Evolutionary conservation across 1,140 invertebrate genomes (phyloP).

Genomic region (Trichonephila clavata): DNA sequence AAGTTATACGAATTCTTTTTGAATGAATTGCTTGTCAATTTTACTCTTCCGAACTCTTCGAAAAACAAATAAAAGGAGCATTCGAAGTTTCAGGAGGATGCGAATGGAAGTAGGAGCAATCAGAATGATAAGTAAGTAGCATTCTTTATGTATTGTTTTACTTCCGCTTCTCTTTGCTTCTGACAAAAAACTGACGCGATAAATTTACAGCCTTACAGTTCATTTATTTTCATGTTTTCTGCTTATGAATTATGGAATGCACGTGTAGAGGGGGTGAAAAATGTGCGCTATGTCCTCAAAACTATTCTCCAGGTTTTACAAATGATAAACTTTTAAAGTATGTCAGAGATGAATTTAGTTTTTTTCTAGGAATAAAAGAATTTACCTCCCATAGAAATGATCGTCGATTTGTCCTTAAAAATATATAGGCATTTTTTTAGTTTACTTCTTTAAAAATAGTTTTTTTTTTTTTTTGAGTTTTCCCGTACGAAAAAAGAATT

Average conservation of each 20-base stretch:
- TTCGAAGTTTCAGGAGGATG: not conserved
- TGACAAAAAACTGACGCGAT: conserved; percentile 24
- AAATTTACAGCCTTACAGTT: conserved; percentile 32
- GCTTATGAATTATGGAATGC: conserved; percentile 49
- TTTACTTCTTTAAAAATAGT: no score
- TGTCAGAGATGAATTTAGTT: not conserved
- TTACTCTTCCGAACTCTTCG: not conserved
- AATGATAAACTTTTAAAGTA: no score
- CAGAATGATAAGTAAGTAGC: not conserved
- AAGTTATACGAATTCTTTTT: not conserved
- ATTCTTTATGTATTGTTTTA: conserved; percentile 24
- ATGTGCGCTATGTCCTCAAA: not conserved
- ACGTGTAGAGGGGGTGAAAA: not conserved
- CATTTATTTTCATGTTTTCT: conserved; percentile 29
- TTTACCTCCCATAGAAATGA: not conserved
- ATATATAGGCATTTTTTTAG: no score
- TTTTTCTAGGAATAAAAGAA: not conserved
- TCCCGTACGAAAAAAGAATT: no score
- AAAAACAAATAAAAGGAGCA: not conserved
- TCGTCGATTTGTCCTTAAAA: not conserved
- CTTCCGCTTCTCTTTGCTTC: not conserved
- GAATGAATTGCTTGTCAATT: conserved; percentile 45
- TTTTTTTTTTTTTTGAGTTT: no score
- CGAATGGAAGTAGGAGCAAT: not conserved
- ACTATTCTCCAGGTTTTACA: no score